Conservation (phyloP, 2,113 vertebrate species). For the Albula glossodonta region DNA sequence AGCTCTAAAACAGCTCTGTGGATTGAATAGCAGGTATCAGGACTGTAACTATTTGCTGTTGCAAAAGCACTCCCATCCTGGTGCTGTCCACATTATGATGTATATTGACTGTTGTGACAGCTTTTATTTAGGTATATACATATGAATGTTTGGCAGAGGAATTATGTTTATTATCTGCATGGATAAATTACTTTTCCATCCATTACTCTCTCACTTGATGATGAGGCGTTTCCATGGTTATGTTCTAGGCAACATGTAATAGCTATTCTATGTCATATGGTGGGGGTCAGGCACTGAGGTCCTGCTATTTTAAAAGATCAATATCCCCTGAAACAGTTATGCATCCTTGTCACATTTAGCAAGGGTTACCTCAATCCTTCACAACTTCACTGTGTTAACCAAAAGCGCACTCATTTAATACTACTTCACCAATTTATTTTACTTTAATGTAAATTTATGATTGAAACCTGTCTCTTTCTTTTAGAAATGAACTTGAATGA, state of each 20-base stretch:
- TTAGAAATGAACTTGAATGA: neutral
- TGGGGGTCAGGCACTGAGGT: neutral
- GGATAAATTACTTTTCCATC: too few relatives aligned
- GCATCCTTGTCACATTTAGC: neutral
- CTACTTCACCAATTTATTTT: too few relatives aligned
- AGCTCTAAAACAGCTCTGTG: neutral
- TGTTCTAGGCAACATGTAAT: too few relatives aligned
- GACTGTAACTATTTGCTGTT: neutral
- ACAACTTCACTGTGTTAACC: neutral
- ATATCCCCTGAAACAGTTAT: neutral
- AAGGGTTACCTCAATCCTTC: neutral
- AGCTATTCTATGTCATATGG: too few relatives aligned
- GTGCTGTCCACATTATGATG: neutral
- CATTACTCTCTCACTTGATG: too few relatives aligned
- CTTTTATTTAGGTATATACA: too few relatives aligned
- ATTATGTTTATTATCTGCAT: too few relatives aligned
- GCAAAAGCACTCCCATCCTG: neutral
- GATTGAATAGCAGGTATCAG: neutral
- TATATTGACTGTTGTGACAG: too few relatives aligned
- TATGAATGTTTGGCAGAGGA: too few relatives aligned
- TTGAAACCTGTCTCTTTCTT: neutral
- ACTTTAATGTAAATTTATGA: too few relatives aligned
- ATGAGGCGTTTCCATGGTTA: too few relatives aligned
- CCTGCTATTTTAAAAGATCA: neutral
- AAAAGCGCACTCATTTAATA: too few relatives aligned